A percentile compares a stretch with the other conserved stretches of the same genome.
Evolutionary conservation across 2,797 vertebrate genomes (phyloP).

Genomic region (Falco berigora): DNA sequence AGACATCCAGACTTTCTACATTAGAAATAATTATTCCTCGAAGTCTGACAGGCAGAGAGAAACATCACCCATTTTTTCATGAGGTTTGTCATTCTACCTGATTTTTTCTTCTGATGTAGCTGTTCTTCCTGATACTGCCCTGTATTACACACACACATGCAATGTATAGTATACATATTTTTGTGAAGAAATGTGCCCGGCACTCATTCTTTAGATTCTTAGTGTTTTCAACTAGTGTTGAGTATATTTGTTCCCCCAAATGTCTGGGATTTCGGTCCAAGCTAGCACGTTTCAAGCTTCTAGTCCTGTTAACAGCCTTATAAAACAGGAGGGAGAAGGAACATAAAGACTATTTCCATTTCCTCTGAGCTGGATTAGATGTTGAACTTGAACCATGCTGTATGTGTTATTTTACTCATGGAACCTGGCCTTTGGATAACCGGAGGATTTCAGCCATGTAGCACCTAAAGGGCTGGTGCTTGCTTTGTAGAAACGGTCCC

Average conservation of each 20-base stretch:
- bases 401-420: not conserved
- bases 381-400: not conserved
- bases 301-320: not conserved
- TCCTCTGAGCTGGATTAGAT: not conserved
- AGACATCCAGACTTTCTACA: not conserved
- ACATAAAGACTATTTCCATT: not conserved
- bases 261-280: not conserved
- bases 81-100: conserved; percentile 39
- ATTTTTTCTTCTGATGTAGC: not conserved
- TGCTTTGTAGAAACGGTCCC: not conserved
- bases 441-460: not conserved
- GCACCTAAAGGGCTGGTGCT: not conserved
- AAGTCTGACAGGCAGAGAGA: not conserved
- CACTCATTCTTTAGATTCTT: not conserved
- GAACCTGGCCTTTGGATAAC: not conserved
- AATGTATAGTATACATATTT: not conserved
- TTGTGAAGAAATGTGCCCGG: not conserved
- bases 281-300: not conserved
- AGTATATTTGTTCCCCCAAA: not conserved
- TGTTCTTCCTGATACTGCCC: not conserved
- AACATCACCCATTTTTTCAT: not conserved
- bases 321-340: not conserved
- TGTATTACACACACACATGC: not conserved
- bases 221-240: not conserved
- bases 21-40: conserved; percentile 58